These are phyloP conservation scores for Heliothis virescens DNA, from an alignment of 1,140 invertebrate genomes.

Conservation along the genomic window DNA sequence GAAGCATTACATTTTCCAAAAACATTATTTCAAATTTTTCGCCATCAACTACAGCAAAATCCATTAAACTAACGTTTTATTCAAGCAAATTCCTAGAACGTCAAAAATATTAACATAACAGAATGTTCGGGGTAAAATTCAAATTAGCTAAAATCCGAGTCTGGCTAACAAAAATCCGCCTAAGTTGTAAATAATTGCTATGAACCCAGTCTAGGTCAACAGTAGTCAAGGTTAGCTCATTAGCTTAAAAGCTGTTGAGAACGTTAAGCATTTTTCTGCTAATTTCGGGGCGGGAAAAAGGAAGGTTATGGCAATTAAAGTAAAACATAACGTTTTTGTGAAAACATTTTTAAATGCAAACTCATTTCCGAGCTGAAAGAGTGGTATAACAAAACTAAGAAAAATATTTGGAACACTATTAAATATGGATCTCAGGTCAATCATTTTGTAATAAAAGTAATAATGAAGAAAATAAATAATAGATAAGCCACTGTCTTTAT, in stretches of 20 bases:
- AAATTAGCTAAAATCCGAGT: conserved; percentile 10
- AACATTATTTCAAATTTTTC: too few species aligned
- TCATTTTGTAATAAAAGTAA: too few species aligned
- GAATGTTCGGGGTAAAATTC: conserved; percentile 24
- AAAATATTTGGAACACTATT: too few species aligned
- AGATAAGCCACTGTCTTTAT: background rate
- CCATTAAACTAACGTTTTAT: background rate
- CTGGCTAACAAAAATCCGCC: conserved; percentile 13
- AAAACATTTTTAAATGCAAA: background rate
- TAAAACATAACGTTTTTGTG: background rate
- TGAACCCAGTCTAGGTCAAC: conserved; percentile 19
- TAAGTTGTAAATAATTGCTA: conserved; percentile 36
- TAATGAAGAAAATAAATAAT: too few species aligned
- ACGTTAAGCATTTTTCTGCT: conserved; percentile 21
- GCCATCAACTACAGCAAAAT: too few species aligned
- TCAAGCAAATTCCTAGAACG: conserved; percentile 1
- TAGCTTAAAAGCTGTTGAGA: conserved; percentile 37
- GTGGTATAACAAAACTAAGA: too few species aligned
- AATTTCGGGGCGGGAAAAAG: conserved; percentile 7
- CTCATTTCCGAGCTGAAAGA: background rate
- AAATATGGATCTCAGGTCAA: too few species aligned
- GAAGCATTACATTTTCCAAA: too few species aligned
- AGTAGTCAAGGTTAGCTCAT: conserved; percentile 40
- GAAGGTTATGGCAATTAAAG: background rate
- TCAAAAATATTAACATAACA: conserved; percentile 11